Evolutionary conservation across 2,113 vertebrate genomes (phyloP).

Genomic region (Neotoma lepida): DNA sequence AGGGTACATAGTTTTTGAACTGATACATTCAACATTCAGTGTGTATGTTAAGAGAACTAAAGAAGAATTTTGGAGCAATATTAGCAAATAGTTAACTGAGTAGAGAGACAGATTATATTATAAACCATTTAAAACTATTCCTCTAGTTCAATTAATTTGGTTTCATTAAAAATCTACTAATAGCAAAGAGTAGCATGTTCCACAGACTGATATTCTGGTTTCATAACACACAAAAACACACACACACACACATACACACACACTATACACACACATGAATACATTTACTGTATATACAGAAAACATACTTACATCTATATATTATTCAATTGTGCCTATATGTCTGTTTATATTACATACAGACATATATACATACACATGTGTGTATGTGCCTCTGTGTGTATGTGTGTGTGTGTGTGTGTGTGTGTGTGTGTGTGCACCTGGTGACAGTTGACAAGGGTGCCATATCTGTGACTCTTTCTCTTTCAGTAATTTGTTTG

Average conservation of each 20-base stretch:
- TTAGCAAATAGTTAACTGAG: background rate
- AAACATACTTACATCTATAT: background rate
- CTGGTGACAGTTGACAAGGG: background rate
- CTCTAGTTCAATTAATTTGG: background rate
- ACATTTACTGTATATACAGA: background rate
- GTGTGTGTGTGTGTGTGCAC: background rate
- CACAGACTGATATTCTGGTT: background rate
- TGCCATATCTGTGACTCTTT: accelerated
- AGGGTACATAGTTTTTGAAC: background rate
- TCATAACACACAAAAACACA: background rate
- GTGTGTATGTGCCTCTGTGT: background rate
- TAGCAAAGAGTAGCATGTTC: background rate
- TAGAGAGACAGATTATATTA: background rate
- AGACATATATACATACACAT: background rate
- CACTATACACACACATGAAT: too few relatives aligned
- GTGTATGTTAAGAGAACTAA: background rate
- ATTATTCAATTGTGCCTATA: background rate
- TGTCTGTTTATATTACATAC: background rate
- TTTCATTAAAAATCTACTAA: background rate
- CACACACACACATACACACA: background rate
- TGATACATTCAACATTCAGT: background rate
- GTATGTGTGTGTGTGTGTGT: background rate
- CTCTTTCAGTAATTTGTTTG: background rate
- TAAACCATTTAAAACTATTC: background rate
- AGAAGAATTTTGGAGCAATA: background rate